Evolutionary conservation across 2,888 invertebrate genomes (phyloP).

Genomic region (Spatulosminthurus flaviceps): DNA sequence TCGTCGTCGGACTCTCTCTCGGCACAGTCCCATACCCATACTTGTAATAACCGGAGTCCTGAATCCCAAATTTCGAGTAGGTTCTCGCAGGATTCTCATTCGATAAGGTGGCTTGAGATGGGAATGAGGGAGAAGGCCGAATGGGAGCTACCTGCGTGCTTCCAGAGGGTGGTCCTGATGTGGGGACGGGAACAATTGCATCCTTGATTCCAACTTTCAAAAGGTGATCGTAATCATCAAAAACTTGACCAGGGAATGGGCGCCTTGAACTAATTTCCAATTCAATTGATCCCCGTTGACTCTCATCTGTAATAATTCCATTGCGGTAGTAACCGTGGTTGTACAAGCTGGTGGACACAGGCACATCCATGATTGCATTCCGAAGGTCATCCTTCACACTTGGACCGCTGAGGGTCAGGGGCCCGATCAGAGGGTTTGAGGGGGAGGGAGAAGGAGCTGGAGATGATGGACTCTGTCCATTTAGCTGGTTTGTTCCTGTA

Average conservation of each 20-base stretch:
- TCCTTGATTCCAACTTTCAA: slow-evolving; percentile 27
- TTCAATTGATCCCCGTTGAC: slow-evolving; percentile 31
- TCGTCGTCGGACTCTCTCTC: neutral
- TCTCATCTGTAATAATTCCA: slow-evolving; percentile 44
- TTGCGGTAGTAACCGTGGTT: slow-evolving; percentile 59
- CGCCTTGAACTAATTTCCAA: slow-evolving; percentile 34
- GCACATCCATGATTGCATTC: slow-evolving; percentile 53
- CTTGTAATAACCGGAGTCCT: slow-evolving; percentile 54
- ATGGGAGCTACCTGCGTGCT: neutral
- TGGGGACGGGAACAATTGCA: slow-evolving; percentile 33
- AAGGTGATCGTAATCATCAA: slow-evolving; percentile 44
- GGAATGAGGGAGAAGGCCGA: neutral
- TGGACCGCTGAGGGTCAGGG: neutral
- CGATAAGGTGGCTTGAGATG: slow-evolving; percentile 10
- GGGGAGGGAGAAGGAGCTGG: neutral
- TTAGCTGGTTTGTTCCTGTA: neutral
- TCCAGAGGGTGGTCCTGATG: no score
- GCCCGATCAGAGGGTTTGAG: neutral
- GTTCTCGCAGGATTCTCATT: slow-evolving; percentile 55
- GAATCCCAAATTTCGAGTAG: slow-evolving; percentile 61
- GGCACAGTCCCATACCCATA: slow-evolving; percentile 19
- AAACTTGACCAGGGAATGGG: slow-evolving; percentile 47
- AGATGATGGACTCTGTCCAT: no score
- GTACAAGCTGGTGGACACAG: slow-evolving; percentile 59
- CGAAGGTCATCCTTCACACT: slow-evolving; percentile 46